Base-by-base conservation (phyloP, 2,888 invertebrate species). In the Ceriagrion tenellum region DNA sequence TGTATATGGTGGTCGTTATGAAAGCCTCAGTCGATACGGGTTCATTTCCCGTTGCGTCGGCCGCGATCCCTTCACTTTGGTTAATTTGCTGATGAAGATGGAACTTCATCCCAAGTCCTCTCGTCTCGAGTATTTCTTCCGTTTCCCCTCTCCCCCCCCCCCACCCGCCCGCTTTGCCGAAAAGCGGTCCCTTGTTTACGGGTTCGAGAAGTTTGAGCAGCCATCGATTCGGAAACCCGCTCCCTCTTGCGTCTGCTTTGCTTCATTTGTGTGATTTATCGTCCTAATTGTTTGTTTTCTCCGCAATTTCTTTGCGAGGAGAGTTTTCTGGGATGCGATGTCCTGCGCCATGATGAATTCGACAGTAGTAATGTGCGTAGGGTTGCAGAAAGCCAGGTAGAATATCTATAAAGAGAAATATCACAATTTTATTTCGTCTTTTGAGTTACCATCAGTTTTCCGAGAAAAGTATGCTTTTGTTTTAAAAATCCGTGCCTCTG, bases 261-360 rank as follows among this genome's bases (percentile, higher is more conserved):
- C 23, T 69, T 69, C 23, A 69, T 69, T 69, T 69, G 69, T 26
- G 12, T 26, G 69, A 4, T 20, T 69, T 26, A 26, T 47, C 69
- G 26, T 69, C 69, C n/a, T 26, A 69, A n/a, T 69, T 69, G 69
- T n/a, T 69, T 69, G 69, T 69, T 69, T 69, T 69, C 69, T 69
- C n/a, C 69, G 10, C 26, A 23, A 26, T 69, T 26, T 69, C 26
- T 69, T n/a, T 23, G 10, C 69, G 26, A 1, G 26, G 26, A 6
- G 69, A 59, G 12, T 69, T 69, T 69, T 69, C 4, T 26, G 26
- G 23, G 26, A 69, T 3, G 69, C 26, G 8, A 69, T 69, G 18
- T n/a, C 69, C 69, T 69, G 3, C 23, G 13, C 59, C 0, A 1
- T 69, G 69, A 69, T 69, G 12, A 69, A 69, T 69, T 69, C 26